Conservation (phyloP, 2,888 invertebrate genomes). For the Macrophya annulata region DNA sequence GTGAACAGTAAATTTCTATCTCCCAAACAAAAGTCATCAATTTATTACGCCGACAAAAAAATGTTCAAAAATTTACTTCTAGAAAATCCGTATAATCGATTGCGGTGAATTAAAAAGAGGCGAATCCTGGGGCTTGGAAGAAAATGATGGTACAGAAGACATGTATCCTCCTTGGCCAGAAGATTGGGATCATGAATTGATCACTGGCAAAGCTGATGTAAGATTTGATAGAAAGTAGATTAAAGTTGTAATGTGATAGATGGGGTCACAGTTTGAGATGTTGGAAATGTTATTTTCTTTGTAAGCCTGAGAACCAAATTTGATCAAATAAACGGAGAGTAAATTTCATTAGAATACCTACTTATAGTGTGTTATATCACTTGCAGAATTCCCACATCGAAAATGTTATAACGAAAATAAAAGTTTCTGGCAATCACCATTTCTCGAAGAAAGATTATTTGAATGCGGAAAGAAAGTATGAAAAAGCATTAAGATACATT, state of each 20-base stretch:
- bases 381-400: constrained; percentile 10
- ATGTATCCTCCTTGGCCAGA: constrained; percentile 89
- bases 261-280: too few species aligned
- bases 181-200: constrained; percentile 83
- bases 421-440: constrained; percentile 87
- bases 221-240: constrained; percentile 52
- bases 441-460: constrained; percentile 84
- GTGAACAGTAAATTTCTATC: constrained; percentile 77
- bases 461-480: constrained; percentile 88
- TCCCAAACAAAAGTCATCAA: constrained; percentile 27
- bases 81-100: constrained; percentile 78
- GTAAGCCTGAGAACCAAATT: too few species aligned
- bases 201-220: constrained; percentile 61
- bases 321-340: too few species aligned
- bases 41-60: background rate
- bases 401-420: constrained; percentile 83
- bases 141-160: constrained; percentile 88
- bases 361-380: background rate
- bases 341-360: too few species aligned
- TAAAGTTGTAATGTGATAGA: background rate
- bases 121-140: constrained; percentile 85
- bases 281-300: too few species aligned
- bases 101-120: constrained; percentile 87
- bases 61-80: constrained; percentile 40
- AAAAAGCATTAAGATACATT: constrained; percentile 89